Evolutionary conservation across 1,140 invertebrate species (phyloP), one percentile per base, ranked within the genome.

Genomic region (Drosophila asahinai): DNA sequence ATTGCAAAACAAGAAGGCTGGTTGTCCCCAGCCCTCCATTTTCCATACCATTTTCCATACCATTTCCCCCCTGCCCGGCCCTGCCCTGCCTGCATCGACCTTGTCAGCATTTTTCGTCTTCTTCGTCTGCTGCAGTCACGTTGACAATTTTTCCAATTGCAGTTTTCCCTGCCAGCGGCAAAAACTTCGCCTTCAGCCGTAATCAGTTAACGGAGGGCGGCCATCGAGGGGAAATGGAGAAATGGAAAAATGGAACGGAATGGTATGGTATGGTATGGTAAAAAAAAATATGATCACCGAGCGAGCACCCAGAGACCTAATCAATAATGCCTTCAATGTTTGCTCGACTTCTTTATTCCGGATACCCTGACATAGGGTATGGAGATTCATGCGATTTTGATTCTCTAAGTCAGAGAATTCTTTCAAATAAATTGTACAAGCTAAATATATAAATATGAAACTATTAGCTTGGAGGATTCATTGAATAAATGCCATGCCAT

Each of bases 111-210:
- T 80, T 83, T 83, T 73, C 65, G 71, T 65, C 61, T 65, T 75
- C 58, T 68, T 65, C 61, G 61, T 75, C 58, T 68, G 54, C 48
- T 78, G 55, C 61, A 77, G 75, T 77, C 61, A 63, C 68, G 78
- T 87, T 86, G 83, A 89, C 83, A 89, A 76, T 87, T 86, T 86
- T 77, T 65, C 30, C 58, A 61, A 54, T 76, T 76, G 71, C 74
- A 76, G 43, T 75, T 72, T 70, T 63, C 51, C 38, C 65, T 58
- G 49, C 68, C 30, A 72, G 57, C 77, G 57, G 48, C 27, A 55
- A 57, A 66, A 66, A 64, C 66, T 77, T 71, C 61, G 42, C 40
- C 72, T 59, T 59, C 54, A 64, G 33, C 51, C 51, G 55, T 62
- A 63, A 86, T 75, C 72, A 75, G 70, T 75, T 75, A 74, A 63